phyloP scores from a whole-genome alignment of 1,140 invertebrate species.

The Trachelipus rathkii region DNA sequence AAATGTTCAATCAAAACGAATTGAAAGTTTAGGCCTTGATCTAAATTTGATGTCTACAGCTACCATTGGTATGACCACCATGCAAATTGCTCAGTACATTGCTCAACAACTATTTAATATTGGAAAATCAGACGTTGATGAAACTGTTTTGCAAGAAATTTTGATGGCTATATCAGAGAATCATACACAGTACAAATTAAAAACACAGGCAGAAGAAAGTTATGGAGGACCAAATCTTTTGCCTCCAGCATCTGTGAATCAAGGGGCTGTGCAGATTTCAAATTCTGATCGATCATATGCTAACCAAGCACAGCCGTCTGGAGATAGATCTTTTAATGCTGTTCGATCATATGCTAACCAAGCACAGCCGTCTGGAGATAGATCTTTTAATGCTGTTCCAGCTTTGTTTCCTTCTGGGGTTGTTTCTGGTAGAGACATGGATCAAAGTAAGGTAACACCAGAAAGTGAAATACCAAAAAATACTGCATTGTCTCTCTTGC shows the following conservation, averaged over 20 bases:
- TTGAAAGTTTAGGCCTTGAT: constrained; percentile 36
- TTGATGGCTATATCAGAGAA: constrained; percentile 36
- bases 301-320: not conserved
- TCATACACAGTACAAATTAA: constrained; percentile 28
- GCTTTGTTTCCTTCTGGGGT: not conserved
- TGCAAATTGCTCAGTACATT: constrained; percentile 42
- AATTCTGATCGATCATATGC: not conserved
- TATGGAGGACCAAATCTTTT: not conserved
- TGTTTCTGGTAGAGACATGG: not conserved
- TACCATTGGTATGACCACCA: constrained; percentile 39
- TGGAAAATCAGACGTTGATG: constrained; percentile 42
- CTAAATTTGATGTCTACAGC: constrained; percentile 33
- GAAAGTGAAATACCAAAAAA: constrained; percentile 5
- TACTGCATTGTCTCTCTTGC: constrained; percentile 31
- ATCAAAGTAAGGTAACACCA: not conserved
- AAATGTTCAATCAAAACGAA: not conserved
- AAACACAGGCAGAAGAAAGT: constrained; percentile 9
- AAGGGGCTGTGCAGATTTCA: not conserved
- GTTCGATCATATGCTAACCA: too few species aligned
- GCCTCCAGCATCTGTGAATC: not conserved
- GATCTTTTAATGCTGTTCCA: too few species aligned
- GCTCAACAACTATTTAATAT: constrained; percentile 38
- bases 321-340: constrained; percentile 14
- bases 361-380: too few species aligned
- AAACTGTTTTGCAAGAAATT: constrained; percentile 41